A percentile compares a stretch with the other conserved stretches of the same genome.
phyloP scores from a whole-genome alignment of 2,113 vertebrate genomes.

The Phylloscopus whistleri region DNA sequence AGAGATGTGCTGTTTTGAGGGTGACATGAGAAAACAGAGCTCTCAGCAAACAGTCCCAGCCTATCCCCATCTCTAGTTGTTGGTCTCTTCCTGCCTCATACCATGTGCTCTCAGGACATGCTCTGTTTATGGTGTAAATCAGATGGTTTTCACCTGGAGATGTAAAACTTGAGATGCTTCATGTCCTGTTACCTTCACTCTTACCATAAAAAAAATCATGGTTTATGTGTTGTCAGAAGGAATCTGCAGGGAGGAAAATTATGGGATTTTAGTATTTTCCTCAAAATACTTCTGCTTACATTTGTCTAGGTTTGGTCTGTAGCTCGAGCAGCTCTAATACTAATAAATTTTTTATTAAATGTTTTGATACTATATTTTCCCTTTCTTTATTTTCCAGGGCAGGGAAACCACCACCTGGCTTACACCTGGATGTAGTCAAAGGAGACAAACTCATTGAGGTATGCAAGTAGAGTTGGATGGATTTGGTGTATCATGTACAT shows the following conservation, averaged over 20 bases:
- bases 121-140: not conserved
- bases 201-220: not conserved
- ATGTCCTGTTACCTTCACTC: not conserved
- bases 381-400: conserved; percentile 81
- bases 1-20: not conserved
- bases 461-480: conserved; percentile 37
- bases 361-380: not conserved
- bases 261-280: not conserved
- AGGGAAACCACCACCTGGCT: conserved; percentile 93
- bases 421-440: conserved; percentile 98
- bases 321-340: not conserved
- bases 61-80: not conserved
- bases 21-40: not conserved
- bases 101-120: not conserved
- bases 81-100: not conserved
- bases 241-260: not conserved
- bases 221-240: not conserved
- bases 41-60: not conserved
- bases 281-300: not conserved
- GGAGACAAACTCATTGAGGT: conserved; percentile 99
- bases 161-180: not conserved
- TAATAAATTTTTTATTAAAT: not conserved
- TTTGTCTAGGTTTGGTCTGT: not conserved
- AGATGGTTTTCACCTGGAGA: not conserved
- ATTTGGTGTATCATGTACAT: not conserved